Evolutionary conservation across 1,140 invertebrate genomes (phyloP), one percentile per base, ranked within the genome.

Genomic region (Hermetia illucens): DNA sequence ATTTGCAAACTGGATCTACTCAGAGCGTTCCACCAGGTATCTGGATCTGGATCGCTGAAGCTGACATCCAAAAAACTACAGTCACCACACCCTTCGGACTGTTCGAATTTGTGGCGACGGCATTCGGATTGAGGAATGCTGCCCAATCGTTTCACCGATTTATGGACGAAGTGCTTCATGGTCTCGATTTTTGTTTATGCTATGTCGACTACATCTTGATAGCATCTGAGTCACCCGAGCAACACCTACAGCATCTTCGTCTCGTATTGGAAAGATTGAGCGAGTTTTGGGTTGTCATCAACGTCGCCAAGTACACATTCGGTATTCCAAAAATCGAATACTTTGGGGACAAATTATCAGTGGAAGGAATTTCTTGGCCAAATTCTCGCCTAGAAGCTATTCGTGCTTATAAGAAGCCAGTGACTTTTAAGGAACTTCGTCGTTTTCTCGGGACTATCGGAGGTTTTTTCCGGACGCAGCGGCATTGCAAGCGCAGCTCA

Each of bases 1-100:
- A 21, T 71, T 71, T 39, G 53, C 53, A 1, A 48, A 2, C 34
- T 73, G 1, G 68, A 73, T 52, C 34, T 72, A 20, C 41, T 47
- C 0, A 45, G 49, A 9, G 70, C 68, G 0, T 74, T 62, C 44
- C 61, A 63, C 49, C 68, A 61, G 18, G 51, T 63, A 2, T 57
- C 55, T n/a, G n/a, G n/a, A n/a, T n/a, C n/a, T n/a, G n/a, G 1
- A 42, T 62, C 5, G 31, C 33, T 2, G 16, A 18, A 22, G 45
- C 44, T 12, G 52, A 61, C 33, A 48, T 61, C 5, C 45, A 32
- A 8, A 63, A 64, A 41, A 63, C 53, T 5, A 51, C 56, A 2
- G 41, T 62, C 0, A 53, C 42, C 2, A 61, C 56, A 20, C 45
- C 53, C 5, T 56, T 56, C 33, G 16, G 63, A 53, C 36, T 48